phyloP scores from a whole-genome alignment of 2,888 invertebrate genomes.

The Himalopsyche anomala region DNA sequence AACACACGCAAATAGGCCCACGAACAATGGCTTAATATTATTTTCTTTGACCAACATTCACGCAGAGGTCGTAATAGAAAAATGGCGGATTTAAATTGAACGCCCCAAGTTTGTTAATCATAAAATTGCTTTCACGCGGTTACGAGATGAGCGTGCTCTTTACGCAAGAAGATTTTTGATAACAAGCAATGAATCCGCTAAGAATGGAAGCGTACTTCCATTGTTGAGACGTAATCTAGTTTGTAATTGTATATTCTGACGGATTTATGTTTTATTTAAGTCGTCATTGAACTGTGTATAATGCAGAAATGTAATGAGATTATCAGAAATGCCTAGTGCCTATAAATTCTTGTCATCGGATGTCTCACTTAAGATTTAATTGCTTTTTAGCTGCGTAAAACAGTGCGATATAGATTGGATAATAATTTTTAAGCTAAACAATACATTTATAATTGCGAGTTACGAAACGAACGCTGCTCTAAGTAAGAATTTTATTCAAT shows the following conservation, averaged over 20 bases:
- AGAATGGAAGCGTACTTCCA: conserved; percentile 21
- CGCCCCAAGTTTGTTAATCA: conserved; percentile 26
- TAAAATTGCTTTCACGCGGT: conserved; percentile 20
- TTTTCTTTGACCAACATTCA: conserved; percentile 34
- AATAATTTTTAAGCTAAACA: too few species aligned
- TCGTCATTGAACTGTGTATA: too few species aligned
- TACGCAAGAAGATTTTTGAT: conserved; percentile 13
- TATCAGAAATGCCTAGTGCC: too few species aligned
- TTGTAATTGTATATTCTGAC: not conserved
- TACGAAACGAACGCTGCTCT: too few species aligned
- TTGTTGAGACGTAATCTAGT: not conserved
- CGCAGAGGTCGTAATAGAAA: conserved; percentile 8
- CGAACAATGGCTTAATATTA: conserved; percentile 18
- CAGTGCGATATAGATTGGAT: too few species aligned
- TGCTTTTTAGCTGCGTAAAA: too few species aligned
- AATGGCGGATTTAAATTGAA: conserved; percentile 5
- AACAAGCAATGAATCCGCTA: not conserved
- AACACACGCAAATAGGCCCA: not conserved
- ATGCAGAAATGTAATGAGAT: too few species aligned
- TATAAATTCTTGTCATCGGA: too few species aligned
- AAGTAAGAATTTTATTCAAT: too few species aligned
- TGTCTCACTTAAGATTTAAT: too few species aligned
- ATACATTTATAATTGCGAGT: too few species aligned
- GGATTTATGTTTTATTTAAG: too few species aligned
- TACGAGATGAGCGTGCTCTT: not conserved